Percentiles rank a stretch among this genome's conserved stretches.
Conservation (phyloP, 1,140 invertebrate species). For the Macrocentrus cingulum region DNA sequence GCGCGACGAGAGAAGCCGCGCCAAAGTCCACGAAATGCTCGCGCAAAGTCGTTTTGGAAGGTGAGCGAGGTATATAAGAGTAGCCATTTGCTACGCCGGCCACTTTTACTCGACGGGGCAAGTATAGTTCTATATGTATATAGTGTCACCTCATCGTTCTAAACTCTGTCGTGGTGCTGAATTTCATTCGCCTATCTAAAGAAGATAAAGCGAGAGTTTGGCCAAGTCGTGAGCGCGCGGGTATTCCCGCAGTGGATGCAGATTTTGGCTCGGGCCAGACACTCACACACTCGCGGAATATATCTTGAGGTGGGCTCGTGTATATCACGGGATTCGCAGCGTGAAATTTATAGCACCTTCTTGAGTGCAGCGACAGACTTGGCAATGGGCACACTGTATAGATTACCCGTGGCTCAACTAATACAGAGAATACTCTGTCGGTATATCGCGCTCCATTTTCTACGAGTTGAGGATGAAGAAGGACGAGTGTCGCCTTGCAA, state of each 20-base stretch:
- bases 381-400: constrained; percentile 31
- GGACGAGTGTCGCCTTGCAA: constrained; percentile 13
- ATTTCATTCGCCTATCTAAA: constrained; percentile 26
- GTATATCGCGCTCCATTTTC: not conserved
- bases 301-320: constrained; percentile 15
- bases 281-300: constrained; percentile 26
- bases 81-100: constrained; percentile 18
- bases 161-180: constrained; percentile 7
- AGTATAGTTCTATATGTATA: constrained; percentile 2
- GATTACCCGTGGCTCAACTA: constrained; percentile 30
- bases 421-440: constrained; percentile 9
- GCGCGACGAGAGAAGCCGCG: constrained; percentile 1
- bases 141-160: not conserved
- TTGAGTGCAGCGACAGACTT: constrained; percentile 10
- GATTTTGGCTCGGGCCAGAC: not conserved
- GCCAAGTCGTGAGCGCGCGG: constrained; percentile 17
- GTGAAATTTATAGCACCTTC: constrained; percentile 35
- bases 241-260: constrained; percentile 9
- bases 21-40: constrained; percentile 17
- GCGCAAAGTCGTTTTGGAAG: constrained; percentile 22
- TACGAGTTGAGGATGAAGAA: not conserved
- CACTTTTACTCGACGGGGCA: constrained; percentile 8
- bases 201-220: constrained; percentile 27
- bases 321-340: constrained; percentile 36
- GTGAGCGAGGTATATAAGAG: constrained; percentile 18